phyloP scores from a whole-genome alignment of 2,888 invertebrate genomes.

The Sesamia inferens region DNA sequence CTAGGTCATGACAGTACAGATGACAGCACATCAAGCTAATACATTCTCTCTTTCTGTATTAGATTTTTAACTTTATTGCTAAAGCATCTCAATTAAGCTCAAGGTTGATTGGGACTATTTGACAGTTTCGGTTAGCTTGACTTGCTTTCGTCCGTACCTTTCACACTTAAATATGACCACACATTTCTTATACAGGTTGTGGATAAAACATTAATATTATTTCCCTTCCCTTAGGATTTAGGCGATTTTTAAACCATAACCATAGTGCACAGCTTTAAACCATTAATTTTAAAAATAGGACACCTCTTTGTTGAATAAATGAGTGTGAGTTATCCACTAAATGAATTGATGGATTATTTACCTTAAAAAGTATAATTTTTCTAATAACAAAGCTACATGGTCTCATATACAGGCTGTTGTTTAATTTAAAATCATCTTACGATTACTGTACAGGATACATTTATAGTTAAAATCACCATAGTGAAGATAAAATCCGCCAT shows the following conservation, averaged over 20 bases:
- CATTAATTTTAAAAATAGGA: background rate
- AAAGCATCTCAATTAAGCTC: too few relatives aligned
- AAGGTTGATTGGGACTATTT: too few relatives aligned
- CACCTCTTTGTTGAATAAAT: background rate
- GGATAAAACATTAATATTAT: background rate
- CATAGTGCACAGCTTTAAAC: background rate
- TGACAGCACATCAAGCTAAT: too few relatives aligned
- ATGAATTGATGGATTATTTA: background rate
- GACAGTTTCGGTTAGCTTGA: too few relatives aligned
- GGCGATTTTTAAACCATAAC: conserved; percentile 15
- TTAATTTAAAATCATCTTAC: conserved; percentile 45
- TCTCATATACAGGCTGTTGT: conserved; percentile 20
- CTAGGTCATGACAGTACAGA: too few relatives aligned
- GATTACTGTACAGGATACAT: conserved; percentile 29
- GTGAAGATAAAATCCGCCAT: conserved; percentile 79
- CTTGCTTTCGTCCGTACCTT: background rate
- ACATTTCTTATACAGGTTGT: background rate
- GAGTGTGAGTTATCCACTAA: background rate
- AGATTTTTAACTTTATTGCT: too few relatives aligned
- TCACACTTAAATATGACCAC: background rate
- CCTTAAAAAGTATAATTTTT: too few relatives aligned
- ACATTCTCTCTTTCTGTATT: too few relatives aligned
- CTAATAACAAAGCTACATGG: background rate
- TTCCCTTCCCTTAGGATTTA: background rate
- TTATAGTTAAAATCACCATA: conserved; percentile 66